Conservation (phyloP, 92 coral and sea anemone genomes). For the Phenganax subtilis region DNA sequence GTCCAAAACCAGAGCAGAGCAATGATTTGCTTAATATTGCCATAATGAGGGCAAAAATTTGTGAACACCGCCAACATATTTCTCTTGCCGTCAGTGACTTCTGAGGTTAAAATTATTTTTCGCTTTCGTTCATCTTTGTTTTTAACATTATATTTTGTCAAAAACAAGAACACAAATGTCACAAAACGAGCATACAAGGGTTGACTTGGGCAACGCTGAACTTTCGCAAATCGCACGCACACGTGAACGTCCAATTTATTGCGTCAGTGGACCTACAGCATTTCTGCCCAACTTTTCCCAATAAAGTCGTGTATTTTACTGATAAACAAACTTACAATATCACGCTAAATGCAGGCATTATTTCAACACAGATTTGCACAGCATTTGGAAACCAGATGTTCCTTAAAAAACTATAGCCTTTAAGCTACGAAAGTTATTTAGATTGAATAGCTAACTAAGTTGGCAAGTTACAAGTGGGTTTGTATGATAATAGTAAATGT, state of each 20-base stretch:
- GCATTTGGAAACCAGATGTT: conserved; percentile 38
- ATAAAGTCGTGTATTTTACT: not conserved
- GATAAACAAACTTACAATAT: conserved; percentile 6
- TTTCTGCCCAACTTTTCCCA: not conserved
- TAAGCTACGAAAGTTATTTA: not conserved
- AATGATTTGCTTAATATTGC: too few species aligned
- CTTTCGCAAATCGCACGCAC: not conserved
- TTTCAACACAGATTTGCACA: conserved; percentile 29
- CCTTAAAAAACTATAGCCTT: not conserved
- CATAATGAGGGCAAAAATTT: too few species aligned
- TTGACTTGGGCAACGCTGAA: not conserved
- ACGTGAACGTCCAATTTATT: not conserved
- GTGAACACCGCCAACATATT: too few species aligned
- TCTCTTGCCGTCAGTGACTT: too few species aligned
- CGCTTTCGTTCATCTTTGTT: too few species aligned
- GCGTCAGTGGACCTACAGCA: not conserved
- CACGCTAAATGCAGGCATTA: not conserved
- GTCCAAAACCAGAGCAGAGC: too few species aligned
- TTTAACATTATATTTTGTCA: too few species aligned
- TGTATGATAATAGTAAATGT: too few species aligned
- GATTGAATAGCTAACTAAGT: not conserved
- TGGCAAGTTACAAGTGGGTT: not conserved
- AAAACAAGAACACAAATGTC: too few species aligned
- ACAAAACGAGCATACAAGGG: too few species aligned
- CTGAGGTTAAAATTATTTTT: too few species aligned